Percentiles rank a stretch among this genome's conserved stretches.
phyloP scores from a whole-genome alignment of 2,113 vertebrate species.

The Serilophus lunatus region DNA sequence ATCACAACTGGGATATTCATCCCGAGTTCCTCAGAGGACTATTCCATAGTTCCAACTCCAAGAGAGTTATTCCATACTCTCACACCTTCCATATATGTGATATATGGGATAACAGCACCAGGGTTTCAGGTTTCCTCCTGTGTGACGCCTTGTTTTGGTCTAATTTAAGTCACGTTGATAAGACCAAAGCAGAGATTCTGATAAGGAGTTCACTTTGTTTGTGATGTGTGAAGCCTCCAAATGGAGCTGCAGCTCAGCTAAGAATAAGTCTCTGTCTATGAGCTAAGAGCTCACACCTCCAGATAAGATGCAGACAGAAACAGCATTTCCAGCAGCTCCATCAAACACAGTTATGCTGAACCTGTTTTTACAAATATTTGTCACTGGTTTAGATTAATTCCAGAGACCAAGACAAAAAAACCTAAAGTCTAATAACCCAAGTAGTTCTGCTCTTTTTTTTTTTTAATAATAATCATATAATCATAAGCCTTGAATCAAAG shows the following conservation, averaged over 20 bases:
- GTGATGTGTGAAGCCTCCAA: background rate
- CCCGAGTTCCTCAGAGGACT: background rate
- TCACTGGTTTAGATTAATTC: background rate
- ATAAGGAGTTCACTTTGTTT: slow-evolving; percentile 21
- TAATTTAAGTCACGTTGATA: background rate
- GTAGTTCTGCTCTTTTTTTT: background rate
- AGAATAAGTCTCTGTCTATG: background rate
- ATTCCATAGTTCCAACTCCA: accelerated
- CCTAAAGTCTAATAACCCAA: background rate
- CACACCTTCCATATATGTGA: accelerated
- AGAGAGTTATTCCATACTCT: background rate
- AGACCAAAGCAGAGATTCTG: background rate
- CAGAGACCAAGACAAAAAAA: background rate
- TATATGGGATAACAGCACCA: accelerated
- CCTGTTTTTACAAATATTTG: background rate
- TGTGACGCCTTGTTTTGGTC: background rate
- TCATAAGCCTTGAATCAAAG: slow-evolving; percentile 17
- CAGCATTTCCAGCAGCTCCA: background rate
- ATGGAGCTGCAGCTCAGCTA: background rate
- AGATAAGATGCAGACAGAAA: background rate
- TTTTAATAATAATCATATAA: background rate
- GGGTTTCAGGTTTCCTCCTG: background rate
- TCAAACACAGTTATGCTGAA: background rate
- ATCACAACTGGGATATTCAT: background rate
- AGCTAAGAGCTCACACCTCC: background rate